Conservation (phyloP, 2,888 invertebrate genomes). For the Anthophora plumipes region DNA sequence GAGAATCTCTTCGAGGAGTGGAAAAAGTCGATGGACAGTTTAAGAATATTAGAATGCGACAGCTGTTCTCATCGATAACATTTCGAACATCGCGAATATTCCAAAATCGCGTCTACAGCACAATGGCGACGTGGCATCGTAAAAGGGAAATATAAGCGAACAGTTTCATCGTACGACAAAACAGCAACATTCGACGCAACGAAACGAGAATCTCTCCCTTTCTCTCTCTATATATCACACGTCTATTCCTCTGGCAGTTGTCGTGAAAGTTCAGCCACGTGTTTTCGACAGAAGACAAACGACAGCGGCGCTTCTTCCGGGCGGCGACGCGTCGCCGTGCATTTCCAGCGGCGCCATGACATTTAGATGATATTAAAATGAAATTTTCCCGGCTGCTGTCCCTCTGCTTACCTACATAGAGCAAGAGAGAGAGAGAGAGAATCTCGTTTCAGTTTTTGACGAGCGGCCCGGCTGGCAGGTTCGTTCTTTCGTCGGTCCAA, state of each 20-base stretch:
- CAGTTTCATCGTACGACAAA: conserved; percentile 1
- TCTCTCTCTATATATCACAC: neutral
- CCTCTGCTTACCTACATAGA: neutral
- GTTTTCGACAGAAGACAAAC: conserved; percentile 50
- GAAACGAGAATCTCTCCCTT: neutral
- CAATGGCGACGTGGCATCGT: neutral
- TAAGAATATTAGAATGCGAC: no score
- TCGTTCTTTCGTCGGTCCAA: conserved; percentile 21
- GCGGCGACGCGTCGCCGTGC: conserved; percentile 27
- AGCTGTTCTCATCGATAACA: no score
- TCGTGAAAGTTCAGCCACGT: conserved; percentile 41
- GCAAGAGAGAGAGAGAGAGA: neutral
- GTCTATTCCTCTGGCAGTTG: conserved; percentile 8
- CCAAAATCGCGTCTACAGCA: no score
- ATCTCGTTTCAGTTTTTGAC: conserved; percentile 48
- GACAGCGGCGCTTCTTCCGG: conserved; percentile 33
- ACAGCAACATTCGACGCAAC: neutral
- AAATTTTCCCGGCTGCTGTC: conserved; percentile 46
- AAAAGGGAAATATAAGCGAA: no score
- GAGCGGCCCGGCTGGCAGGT: conserved; percentile 27
- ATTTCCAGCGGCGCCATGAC: conserved; percentile 46
- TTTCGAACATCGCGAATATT: no score
- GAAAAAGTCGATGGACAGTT: no score
- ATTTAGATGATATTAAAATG: conserved; percentile 64
- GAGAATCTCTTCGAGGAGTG: no score